These are phyloP conservation scores for Clistopyga incitator DNA, from an alignment of 2,888 invertebrate genomes.

Conservation along the genomic window DNA sequence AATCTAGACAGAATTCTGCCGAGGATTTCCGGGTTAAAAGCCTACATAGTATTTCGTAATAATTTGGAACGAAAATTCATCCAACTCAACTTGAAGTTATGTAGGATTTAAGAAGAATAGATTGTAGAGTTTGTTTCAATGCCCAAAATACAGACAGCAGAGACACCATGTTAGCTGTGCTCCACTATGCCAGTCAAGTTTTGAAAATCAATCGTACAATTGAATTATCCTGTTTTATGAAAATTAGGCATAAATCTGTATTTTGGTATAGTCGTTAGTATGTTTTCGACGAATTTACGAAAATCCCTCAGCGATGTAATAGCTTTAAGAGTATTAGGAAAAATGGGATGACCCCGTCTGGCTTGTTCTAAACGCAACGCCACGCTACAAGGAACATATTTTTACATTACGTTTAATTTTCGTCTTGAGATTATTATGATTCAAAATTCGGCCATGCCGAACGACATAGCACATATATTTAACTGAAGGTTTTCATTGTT, in stretches of 20 bases:
- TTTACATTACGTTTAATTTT: too few species aligned
- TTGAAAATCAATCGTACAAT: too few species aligned
- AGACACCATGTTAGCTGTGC: not conserved
- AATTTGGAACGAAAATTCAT: not conserved
- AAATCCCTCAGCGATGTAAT: too few species aligned
- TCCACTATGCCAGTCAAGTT: too few species aligned
- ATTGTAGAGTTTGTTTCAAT: not conserved
- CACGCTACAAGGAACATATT: too few species aligned
- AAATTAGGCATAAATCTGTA: too few species aligned
- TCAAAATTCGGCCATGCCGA: not conserved
- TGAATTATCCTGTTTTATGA: too few species aligned
- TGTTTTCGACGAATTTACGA: too few species aligned
- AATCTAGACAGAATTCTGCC: not conserved
- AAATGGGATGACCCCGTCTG: too few species aligned
- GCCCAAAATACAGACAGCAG: not conserved
- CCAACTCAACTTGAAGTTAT: not conserved
- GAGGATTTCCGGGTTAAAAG: not conserved
- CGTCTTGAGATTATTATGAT: not conserved
- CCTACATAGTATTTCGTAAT: not conserved
- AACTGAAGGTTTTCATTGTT: not conserved
- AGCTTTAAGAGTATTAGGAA: too few species aligned
- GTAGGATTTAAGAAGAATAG: not conserved
- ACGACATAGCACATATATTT: not conserved
- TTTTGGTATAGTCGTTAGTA: too few species aligned
- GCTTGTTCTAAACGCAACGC: too few species aligned